Evolutionary conservation across 2,888 invertebrate genomes (phyloP), one percentile per base, ranked within the genome.

Genomic region (Papilio elwesi): DNA sequence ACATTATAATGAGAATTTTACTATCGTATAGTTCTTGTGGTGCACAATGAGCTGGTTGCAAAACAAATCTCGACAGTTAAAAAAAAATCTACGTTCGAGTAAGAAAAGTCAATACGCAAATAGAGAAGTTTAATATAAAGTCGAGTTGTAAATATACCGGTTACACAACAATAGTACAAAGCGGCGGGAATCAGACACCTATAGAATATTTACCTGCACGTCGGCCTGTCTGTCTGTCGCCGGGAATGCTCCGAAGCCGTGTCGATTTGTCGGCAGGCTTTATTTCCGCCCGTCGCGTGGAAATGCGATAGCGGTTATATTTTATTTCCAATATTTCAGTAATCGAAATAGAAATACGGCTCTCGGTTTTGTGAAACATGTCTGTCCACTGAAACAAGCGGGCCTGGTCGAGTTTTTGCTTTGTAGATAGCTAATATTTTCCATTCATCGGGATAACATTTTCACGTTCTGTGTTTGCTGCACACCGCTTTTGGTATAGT

Each of bases 281-380:
- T 90, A 93, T 92, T 92, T 92, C 91, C 92, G 91, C 84, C 85
- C 85, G 91, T 91, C 91, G 87, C 86, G 84, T 87, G 87, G 87
- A 88, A 90, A 90, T 87, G 82, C 87, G 91, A 91, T 91, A 91
- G 85, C 84, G 83, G 85, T 87, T 86, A 88, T 89, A 89, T 90
- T 90, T 90, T 87, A 87, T 88, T 83, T 83, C 80, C 83, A 83
- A 83, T 83, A 82, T 81, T 83, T 87, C 85, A 85, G 85, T 87
- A 85, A 87, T 88, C 84, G 87, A 87, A 89, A 89, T 88, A 87
- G 87, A 87, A 89, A 85, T 83, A 84, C 82, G 82, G 80, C 79
- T 81, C 76, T 74, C 77, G 80, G 52, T 68, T 73, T 69, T 73
- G 69, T 73, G 68, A 69, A 69, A 73, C 65, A 69, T 73, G 69